Conservation (phyloP, 2,888 invertebrate genomes). For the Cecidostiba fungosa region DNA sequence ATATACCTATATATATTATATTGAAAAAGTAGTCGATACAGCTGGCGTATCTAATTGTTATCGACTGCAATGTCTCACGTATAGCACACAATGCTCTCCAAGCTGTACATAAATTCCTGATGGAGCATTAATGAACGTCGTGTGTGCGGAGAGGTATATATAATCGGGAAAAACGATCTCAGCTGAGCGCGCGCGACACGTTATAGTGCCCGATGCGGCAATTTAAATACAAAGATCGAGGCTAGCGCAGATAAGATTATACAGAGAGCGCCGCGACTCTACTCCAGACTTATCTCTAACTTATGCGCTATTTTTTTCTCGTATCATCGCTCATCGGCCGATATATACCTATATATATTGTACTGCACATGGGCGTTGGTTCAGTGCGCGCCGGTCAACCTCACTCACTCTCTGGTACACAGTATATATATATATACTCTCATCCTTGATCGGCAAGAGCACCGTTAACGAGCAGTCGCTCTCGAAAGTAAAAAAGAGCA, state of each 20-base stretch:
- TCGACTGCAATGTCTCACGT: background rate
- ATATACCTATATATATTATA: no score
- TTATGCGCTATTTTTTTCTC: conserved; percentile 40
- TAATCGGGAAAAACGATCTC: conserved; percentile 56
- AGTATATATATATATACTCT: background rate
- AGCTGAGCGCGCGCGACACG: conserved; percentile 1
- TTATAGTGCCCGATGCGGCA: conserved; percentile 18
- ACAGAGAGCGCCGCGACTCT: background rate
- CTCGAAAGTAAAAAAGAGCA: conserved; percentile 5
- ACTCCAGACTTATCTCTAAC: conserved; percentile 49
- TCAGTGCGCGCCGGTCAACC: background rate
- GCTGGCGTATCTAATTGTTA: background rate
- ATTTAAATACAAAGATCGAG: conserved; percentile 72
- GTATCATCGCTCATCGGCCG: background rate
- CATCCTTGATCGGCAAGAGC: conserved; percentile 24
- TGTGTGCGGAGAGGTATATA: background rate
- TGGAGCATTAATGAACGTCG: conserved; percentile 45
- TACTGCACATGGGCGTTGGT: conserved; percentile 5
- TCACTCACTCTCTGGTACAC: background rate
- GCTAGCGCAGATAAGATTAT: conserved; percentile 66
- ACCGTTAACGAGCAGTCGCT: conserved; percentile 37
- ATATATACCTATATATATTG: background rate
- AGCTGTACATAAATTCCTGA: conserved; percentile 40
- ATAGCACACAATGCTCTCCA: background rate
- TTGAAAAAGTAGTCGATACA: background rate